Evolutionary conservation across 2,113 vertebrate species (phyloP).

Genomic region (Periophthalmodon schlosseri): DNA sequence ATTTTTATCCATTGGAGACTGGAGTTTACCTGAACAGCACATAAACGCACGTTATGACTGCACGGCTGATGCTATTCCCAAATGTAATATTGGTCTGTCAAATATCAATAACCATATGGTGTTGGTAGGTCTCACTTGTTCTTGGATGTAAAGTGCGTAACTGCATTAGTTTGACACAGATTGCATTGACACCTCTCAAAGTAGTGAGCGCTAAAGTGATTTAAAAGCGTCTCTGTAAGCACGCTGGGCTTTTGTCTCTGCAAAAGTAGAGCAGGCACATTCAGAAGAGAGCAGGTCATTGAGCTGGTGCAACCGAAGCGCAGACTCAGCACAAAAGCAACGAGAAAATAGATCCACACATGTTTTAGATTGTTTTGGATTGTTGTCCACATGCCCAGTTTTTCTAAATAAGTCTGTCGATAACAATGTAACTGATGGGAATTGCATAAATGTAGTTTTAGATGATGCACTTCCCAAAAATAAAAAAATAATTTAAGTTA

Average conservation of each 20-base stretch:
- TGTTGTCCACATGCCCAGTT: neutral
- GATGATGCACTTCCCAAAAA: no score
- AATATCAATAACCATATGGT: neutral
- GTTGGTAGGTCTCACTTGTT: slow-evolving; percentile 26
- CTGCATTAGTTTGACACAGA: slow-evolving; percentile 74
- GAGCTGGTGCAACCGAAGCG: slow-evolving; percentile 64
- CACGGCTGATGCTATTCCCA: no score
- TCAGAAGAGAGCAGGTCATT: slow-evolving; percentile 60
- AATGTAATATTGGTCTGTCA: no score
- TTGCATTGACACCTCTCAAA: slow-evolving; percentile 72
- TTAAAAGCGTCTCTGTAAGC: slow-evolving; percentile 75
- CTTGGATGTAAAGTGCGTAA: slow-evolving; percentile 53
- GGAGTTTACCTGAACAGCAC: no score
- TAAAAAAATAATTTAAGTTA: no score
- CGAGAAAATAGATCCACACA: neutral
- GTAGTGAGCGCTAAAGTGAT: slow-evolving; percentile 70
- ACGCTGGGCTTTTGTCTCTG: slow-evolving; percentile 64
- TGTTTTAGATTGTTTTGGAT: neutral
- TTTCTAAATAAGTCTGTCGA: neutral
- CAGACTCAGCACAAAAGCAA: slow-evolving; percentile 51
- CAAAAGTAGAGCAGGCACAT: slow-evolving; percentile 65
- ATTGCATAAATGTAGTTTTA: neutral
- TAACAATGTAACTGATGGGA: neutral
- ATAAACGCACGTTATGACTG: no score
- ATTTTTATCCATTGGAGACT: no score